phyloP scores from a whole-genome alignment of 2,797 vertebrate species.

The Aphelocoma californica region DNA sequence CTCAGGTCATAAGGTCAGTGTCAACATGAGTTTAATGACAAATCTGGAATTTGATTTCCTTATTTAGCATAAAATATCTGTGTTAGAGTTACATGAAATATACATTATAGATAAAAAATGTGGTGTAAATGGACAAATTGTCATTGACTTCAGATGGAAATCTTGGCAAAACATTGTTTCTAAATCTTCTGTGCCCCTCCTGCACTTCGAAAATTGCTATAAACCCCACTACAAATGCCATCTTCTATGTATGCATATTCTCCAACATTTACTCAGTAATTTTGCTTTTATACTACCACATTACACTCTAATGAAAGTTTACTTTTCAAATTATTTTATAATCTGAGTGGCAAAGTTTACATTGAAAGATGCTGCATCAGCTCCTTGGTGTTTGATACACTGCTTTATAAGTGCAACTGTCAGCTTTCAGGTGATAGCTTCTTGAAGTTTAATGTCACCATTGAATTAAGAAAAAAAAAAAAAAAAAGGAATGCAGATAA shows the following conservation, averaged over 20 bases:
- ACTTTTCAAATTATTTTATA: conserved; percentile 19
- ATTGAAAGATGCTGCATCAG: conserved; percentile 26
- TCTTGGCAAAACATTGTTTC: not conserved
- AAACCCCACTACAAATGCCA: not conserved
- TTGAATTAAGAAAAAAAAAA: not conserved
- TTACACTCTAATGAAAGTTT: conserved; percentile 22
- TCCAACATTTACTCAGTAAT: not conserved
- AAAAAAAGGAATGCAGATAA: not conserved
- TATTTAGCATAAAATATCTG: not conserved
- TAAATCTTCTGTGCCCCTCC: not conserved
- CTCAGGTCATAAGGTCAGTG: not conserved
- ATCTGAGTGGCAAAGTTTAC: conserved; percentile 11
- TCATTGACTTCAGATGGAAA: not conserved
- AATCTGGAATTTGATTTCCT: not conserved
- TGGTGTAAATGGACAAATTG: not conserved
- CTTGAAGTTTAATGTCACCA: conserved; percentile 1
- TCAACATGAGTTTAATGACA: not conserved
- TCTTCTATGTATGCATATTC: not conserved
- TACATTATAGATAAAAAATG: not conserved
- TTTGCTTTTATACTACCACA: not conserved
- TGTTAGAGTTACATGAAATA: not conserved
- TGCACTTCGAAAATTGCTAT: not conserved
- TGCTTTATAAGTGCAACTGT: not conserved
- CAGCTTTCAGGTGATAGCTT: conserved; percentile 29
- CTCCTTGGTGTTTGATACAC: not conserved